Percentiles rank a stretch among this genome's conserved stretches.
phyloP scores from a whole-genome alignment of 2,888 invertebrate genomes.

The Acleris laterana region DNA sequence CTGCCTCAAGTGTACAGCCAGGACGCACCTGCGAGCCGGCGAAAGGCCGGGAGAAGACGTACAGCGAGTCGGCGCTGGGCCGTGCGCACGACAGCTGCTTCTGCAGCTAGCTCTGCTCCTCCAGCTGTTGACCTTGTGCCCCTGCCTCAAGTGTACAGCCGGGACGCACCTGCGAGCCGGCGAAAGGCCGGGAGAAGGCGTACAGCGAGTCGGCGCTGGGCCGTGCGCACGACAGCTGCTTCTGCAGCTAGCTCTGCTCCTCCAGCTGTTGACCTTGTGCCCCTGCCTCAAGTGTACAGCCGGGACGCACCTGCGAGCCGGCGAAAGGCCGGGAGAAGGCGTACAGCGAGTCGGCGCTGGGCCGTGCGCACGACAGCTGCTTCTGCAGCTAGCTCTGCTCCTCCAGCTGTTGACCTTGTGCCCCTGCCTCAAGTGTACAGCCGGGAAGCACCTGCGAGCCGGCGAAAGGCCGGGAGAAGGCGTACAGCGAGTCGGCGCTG shows the following conservation, averaged over 20 bases:
- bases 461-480: conserved; percentile 81
- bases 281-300: conserved; percentile 55
- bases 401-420: too few species aligned
- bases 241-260: too few species aligned
- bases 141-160: conserved; percentile 58
- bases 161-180: conserved; percentile 75
- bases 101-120: too few species aligned
- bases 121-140: too few species aligned
- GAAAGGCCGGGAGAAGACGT: conserved; percentile 79
- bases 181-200: conserved; percentile 81
- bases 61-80: conserved; percentile 44
- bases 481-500: conserved; percentile 47
- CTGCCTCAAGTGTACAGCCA: too few species aligned
- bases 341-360: conserved; percentile 46
- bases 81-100: too few species aligned
- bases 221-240: conserved; percentile 37
- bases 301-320: conserved; percentile 72
- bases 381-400: too few species aligned
- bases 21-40: conserved; percentile 78
- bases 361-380: conserved; percentile 53
- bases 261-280: too few species aligned
- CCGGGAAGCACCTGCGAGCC: conserved; percentile 72
- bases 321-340: conserved; percentile 82
- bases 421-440: conserved; percentile 43
- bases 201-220: conserved; percentile 47